These are phyloP conservation scores for Rhadinocentrus ornatus DNA, from an alignment of 2,797 vertebrate species.

Conservation along the genomic window DNA sequence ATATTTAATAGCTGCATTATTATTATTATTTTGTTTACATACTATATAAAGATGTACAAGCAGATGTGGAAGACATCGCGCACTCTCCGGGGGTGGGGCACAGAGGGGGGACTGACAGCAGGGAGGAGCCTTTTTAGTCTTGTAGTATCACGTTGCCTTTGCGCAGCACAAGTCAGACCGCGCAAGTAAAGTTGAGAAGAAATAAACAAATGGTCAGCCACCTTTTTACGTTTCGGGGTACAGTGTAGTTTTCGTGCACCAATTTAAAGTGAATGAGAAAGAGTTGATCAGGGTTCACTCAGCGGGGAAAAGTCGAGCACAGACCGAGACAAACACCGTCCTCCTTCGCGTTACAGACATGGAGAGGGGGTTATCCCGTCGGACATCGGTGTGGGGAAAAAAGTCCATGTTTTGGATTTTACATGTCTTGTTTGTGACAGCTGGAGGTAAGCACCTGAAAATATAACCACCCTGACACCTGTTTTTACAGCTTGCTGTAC, in stretches of 20 bases:
- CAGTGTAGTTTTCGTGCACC: background rate
- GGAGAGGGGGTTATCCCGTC: slow-evolving; percentile 35
- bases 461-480: background rate
- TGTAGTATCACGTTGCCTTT: slow-evolving; percentile 18
- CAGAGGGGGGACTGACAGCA: background rate
- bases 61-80: background rate
- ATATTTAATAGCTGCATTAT: background rate
- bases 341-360: slow-evolving; percentile 30
- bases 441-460: slow-evolving; percentile 67
- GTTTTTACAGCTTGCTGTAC: background rate
- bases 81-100: background rate
- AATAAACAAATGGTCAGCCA: slow-evolving; percentile 9
- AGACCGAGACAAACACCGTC: background rate
- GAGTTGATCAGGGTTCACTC: background rate
- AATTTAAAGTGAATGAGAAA: background rate
- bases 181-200: slow-evolving; percentile 9
- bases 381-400: slow-evolving; percentile 8
- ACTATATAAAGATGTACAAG: background rate
- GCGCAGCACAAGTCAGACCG: slow-evolving; percentile 12
- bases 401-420: slow-evolving; percentile 46
- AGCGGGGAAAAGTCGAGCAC: background rate
- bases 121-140: slow-evolving; percentile 11
- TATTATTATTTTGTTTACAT: background rate
- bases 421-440: slow-evolving; percentile 32
- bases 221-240: background rate